phyloP scores from a whole-genome alignment of 1,140 invertebrate genomes.

The Ostrea denselamellosa region DNA sequence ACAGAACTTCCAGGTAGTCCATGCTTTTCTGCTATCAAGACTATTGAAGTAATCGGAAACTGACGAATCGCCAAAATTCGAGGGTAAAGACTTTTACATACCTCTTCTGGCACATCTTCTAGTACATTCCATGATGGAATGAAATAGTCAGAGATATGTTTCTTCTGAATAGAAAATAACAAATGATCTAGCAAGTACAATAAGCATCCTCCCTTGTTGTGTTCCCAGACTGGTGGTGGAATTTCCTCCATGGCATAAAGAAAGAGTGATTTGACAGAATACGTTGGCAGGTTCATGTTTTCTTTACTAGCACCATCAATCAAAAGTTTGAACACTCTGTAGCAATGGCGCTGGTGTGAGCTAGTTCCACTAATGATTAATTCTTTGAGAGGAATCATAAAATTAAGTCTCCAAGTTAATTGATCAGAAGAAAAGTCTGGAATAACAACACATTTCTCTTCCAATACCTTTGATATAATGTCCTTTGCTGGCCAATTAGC shows the following conservation, averaged over 20 bases:
- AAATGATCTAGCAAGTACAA: not conserved
- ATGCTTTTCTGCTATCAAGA: not conserved
- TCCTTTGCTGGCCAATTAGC: not conserved
- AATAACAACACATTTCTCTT: not conserved
- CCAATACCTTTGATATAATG: not conserved
- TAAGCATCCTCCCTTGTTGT: not conserved
- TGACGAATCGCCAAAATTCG: not conserved
- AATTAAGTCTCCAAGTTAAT: not conserved
- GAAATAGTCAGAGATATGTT: not conserved
- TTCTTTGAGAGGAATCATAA: not conserved
- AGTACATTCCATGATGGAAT: slow-evolving; percentile 7
- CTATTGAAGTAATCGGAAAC: not conserved
- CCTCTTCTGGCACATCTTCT: not conserved
- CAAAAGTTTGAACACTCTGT: not conserved
- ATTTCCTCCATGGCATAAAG: not conserved
- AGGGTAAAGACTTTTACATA: not conserved
- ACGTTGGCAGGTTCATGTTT: not conserved
- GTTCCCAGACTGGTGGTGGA: not conserved
- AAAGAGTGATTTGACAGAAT: not conserved
- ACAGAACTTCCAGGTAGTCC: not conserved
- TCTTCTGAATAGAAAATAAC: not conserved
- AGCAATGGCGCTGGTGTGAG: not conserved
- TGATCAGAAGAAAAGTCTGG: not conserved
- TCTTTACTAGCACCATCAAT: not conserved
- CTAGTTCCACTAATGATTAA: not conserved